Conservation (phyloP, 2,113 vertebrate species). For the Ailuropoda melanoleuca region DNA sequence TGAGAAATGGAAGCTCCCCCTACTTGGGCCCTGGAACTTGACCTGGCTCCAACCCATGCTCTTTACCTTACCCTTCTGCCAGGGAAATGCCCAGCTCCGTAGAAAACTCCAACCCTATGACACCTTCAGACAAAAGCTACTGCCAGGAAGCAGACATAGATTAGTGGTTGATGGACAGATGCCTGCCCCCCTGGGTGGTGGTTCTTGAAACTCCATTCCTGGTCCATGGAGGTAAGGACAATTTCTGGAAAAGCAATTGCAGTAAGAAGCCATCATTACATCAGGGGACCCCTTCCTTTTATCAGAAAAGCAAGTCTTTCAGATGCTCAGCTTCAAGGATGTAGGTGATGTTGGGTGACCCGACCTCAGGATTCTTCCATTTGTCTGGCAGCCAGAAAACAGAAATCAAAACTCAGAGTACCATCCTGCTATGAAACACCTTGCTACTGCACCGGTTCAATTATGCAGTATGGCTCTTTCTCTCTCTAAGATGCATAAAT, state of each 20-base stretch:
- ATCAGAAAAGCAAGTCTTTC: background rate
- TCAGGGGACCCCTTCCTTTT: background rate
- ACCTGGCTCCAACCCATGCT: background rate
- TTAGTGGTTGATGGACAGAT: fast-evolving
- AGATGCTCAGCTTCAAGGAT: background rate
- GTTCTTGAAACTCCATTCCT: background rate
- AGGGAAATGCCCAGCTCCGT: background rate
- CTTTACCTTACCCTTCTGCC: background rate
- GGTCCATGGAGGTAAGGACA: background rate
- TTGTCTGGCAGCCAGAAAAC: background rate
- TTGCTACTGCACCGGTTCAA: background rate
- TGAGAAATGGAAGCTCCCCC: background rate
- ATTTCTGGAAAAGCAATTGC: background rate
- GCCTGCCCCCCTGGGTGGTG: background rate
- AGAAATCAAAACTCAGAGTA: background rate
- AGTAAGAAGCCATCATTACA: background rate
- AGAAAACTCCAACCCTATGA: background rate
- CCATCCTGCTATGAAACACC: background rate
- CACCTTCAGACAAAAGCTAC: background rate
- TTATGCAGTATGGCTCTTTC: background rate
- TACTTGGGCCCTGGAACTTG: background rate
- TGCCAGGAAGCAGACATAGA: background rate
- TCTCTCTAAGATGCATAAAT: no score
- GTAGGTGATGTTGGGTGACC: background rate
- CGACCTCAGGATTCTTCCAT: background rate